Evolutionary conservation across 2,888 invertebrate species (phyloP).

Genomic region (Heliconius ethilla): DNA sequence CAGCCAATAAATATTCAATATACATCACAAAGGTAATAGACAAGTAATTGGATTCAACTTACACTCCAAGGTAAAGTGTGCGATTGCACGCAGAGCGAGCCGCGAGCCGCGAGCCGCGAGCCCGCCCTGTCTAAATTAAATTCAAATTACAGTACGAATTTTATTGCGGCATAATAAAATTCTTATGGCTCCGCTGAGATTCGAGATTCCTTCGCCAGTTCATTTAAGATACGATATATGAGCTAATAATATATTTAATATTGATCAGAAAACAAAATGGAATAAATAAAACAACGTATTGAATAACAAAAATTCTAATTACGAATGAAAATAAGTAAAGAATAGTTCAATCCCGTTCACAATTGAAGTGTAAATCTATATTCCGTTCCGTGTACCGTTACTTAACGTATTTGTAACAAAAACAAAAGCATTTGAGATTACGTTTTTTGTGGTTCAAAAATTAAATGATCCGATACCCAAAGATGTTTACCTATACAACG

Average conservation of each 20-base stretch:
- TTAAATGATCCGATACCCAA: not conserved
- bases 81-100: not conserved
- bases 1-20: conserved; percentile 19
- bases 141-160: conserved; percentile 15
- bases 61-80: conserved; percentile 4
- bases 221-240: not conserved
- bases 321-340: not conserved
- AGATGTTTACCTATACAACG: not conserved
- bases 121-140: conserved; percentile 20
- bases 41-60: conserved; percentile 13
- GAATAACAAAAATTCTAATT: not conserved
- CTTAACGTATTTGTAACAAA: not conserved
- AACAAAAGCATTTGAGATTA: not conserved
- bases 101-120: conserved; percentile 8
- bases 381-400: conserved; percentile 1
- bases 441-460: not conserved
- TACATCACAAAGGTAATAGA: conserved; percentile 8
- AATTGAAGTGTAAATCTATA: not conserved
- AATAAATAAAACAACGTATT: too few species aligned
- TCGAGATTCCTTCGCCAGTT: not conserved
- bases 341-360: not conserved
- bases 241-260: not conserved
- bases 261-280: not conserved
- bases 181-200: not conserved
- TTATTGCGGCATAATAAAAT: not conserved